A percentile compares a stretch with the other conserved stretches of the same genome.
These are phyloP conservation scores for Alethe castanea DNA, from an alignment of 2,113 vertebrate genomes.

Conservation along the genomic window DNA sequence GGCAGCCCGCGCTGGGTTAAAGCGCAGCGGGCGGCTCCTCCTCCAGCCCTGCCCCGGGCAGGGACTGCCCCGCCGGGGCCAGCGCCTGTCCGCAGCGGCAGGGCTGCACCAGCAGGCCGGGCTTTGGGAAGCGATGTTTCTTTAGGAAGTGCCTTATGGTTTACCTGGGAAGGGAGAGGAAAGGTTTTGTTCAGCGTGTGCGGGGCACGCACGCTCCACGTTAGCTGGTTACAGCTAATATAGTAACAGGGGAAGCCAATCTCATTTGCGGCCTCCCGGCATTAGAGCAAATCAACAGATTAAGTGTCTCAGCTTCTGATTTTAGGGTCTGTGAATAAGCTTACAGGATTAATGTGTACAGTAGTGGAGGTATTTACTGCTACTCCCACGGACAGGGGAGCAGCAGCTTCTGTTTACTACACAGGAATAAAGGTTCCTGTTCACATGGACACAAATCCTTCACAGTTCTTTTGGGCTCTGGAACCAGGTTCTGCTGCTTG, in stretches of 20 bases:
- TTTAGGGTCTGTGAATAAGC: conserved; percentile 34
- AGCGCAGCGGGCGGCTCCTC: background rate
- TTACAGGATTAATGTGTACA: background rate
- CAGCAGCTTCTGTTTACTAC: background rate
- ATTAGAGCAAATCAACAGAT: conserved; percentile 14
- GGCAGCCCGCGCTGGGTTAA: background rate
- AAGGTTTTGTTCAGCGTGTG: fast-evolving
- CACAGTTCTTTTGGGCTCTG: background rate
- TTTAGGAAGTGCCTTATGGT: fast-evolving
- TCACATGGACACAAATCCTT: too few relatives aligned
- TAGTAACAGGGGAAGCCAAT: background rate
- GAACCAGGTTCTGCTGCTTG: background rate
- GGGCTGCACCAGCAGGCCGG: fast-evolving
- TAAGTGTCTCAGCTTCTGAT: conserved; percentile 33
- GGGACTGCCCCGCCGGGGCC: fast-evolving
- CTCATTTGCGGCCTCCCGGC: background rate
- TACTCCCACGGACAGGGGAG: background rate
- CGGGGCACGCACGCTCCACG: fast-evolving
- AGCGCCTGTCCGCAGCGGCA: fast-evolving
- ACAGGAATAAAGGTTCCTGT: background rate
- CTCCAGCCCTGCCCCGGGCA: background rate
- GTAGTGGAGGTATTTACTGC: background rate
- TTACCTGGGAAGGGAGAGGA: fast-evolving
- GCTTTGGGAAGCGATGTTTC: fast-evolving
- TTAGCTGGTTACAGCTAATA: background rate